A percentile compares a stretch with the other conserved stretches of the same genome.
These are phyloP conservation scores for Sparidentex hasta DNA, from an alignment of 2,797 vertebrate genomes.

Conservation along the genomic window DNA sequence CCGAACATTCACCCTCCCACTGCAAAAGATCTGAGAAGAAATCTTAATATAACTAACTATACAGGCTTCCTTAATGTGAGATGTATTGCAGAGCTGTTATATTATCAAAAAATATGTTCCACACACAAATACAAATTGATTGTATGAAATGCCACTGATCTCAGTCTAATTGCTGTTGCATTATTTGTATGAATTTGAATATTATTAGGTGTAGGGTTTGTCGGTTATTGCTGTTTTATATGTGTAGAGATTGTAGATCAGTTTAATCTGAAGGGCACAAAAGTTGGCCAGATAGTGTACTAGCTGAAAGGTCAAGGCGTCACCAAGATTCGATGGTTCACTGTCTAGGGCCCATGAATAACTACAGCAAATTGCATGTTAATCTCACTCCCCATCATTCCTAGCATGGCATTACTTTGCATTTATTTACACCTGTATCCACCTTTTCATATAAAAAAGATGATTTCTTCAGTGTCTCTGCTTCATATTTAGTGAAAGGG, in stretches of 20 bases:
- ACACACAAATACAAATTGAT: not conserved
- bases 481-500: not conserved
- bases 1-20: not conserved
- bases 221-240: not conserved
- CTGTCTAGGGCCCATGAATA: not conserved
- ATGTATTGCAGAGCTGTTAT: not conserved
- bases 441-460: not conserved
- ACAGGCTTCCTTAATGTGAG: not conserved
- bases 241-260: constrained; percentile 18
- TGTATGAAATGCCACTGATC: not conserved
- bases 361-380: not conserved
- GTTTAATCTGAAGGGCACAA: not conserved
- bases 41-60: not conserved
- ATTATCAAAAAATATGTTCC: not conserved
- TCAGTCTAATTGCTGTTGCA: not conserved
- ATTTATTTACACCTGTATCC: constrained; percentile 1
- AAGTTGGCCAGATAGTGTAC: not conserved
- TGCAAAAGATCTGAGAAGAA: not conserved
- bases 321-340: not conserved
- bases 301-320: not conserved
- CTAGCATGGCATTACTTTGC: not conserved
- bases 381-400: not conserved
- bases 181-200: not conserved
- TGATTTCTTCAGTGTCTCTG: not conserved
- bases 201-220: not conserved